Conservation (phyloP, 2,888 invertebrate genomes). For the Tetranychus truncatus region DNA sequence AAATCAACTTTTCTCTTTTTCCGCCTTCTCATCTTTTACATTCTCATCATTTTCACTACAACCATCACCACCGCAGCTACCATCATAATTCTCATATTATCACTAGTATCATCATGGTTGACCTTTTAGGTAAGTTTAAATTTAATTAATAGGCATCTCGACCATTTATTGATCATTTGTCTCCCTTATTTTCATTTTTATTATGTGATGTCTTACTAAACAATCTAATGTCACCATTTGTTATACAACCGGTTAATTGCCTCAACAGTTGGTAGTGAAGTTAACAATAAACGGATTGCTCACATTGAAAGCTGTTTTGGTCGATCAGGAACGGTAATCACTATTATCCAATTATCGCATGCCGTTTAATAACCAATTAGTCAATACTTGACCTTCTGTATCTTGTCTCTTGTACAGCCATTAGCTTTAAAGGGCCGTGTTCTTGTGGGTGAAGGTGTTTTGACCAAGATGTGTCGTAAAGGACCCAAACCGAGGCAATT, state of each 20-base stretch:
- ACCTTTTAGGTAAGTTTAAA: neutral
- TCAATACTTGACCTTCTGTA: slow-evolving; percentile 26
- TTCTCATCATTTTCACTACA: neutral
- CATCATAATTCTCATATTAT: neutral
- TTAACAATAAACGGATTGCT: slow-evolving; percentile 80
- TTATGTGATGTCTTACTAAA: neutral
- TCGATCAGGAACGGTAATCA: slow-evolving; percentile 66
- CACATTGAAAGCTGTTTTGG: slow-evolving; percentile 98
- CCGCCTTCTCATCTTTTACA: neutral
- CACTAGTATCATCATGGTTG: neutral
- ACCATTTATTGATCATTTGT: neutral
- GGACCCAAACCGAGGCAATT: slow-evolving; percentile 95
- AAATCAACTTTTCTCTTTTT: neutral
- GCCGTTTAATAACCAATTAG: neutral
- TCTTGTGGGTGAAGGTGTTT: slow-evolving; percentile 75
- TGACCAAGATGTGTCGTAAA: slow-evolving; percentile 98
- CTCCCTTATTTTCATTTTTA: neutral
- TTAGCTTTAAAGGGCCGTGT: slow-evolving; percentile 79
- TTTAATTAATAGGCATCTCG: neutral
- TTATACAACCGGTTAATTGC: neutral
- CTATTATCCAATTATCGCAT: neutral
- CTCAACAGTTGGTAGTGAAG: slow-evolving; percentile 72
- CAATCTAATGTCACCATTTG: neutral
- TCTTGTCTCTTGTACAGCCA: slow-evolving; percentile 41
- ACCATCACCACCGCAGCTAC: neutral